Evolutionary conservation across 2,888 invertebrate species (phyloP), one percentile per base, ranked within the genome.

Genomic region (Zeuzera pyrina): DNA sequence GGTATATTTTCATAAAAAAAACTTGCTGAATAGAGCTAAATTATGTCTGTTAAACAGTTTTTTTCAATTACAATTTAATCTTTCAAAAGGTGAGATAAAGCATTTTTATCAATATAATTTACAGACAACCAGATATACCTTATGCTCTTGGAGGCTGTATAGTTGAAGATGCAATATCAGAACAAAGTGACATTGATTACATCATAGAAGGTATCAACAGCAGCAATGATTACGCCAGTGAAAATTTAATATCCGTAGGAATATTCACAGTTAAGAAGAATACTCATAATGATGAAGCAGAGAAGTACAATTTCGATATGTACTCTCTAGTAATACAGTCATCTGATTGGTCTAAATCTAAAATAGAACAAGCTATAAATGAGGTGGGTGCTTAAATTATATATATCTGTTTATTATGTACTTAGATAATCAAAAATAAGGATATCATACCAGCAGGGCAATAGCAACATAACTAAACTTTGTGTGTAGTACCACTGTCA

Each of bases 141-240:
- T 81, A 69, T 49, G 84, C 84, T 3, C 50, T 84, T 23, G 84
- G 77, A 11, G 84, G 84, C 5, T 84, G 84, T 45, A 64, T 78
- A 10, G 65, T 83, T 8, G 77, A 81, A 37, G 83, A 76, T 36
- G 67, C 70, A 21, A 52, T 70, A 19, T 52, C 47, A 31, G 55
- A 63, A 16, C 41, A 49, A 12, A 50, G 38, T 38, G 66, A 79
- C 35, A 51, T 78, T 22, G 48, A 52, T 14, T 42, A 46, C 3
- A 51, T 77, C 21, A 54, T 78, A n/a, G 49, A 65, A 2, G 47
- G 51, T 7, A 39, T 63, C 0, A 72, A 72, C 38, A 47, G 53
- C 16, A 49, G 49, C 23, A 52, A 52, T 28, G 62, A 65, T 4
- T 67, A 56, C 41, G 49, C 70, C 3, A 70, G 66, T 41, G 70